Conservation (phyloP, 2,797 vertebrate species). For the Chromobotia macracanthus region DNA sequence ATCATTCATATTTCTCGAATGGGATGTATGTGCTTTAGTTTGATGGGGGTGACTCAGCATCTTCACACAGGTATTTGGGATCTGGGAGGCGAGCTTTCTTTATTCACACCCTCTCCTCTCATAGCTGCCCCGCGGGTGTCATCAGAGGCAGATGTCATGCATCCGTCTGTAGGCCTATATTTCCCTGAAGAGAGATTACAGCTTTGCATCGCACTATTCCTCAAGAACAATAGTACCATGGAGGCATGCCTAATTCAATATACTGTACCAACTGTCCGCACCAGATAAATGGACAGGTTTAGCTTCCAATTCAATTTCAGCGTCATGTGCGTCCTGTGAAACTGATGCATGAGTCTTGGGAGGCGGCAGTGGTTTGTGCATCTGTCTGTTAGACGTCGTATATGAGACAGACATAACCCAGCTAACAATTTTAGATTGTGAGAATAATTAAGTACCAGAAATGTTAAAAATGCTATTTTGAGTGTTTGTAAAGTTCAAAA, state of each 20-base stretch:
- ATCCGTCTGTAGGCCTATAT: slow-evolving; percentile 12
- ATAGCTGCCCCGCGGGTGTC: slow-evolving; percentile 13
- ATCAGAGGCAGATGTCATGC: slow-evolving; percentile 9
- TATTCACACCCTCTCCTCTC: slow-evolving; percentile 17
- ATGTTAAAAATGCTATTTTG: too few relatives aligned
- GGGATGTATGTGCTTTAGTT: background rate
- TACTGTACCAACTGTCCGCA: slow-evolving; percentile 42
- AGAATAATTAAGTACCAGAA: too few relatives aligned
- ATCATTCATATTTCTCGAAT: background rate
- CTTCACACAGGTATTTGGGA: slow-evolving; percentile 14
- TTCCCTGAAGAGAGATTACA: slow-evolving; percentile 31
- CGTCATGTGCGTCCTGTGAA: slow-evolving; percentile 19
- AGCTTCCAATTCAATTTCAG: slow-evolving; percentile 38
- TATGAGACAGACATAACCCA: background rate
- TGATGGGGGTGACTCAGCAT: background rate
- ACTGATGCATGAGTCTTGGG: slow-evolving; percentile 14
- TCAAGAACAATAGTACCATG: slow-evolving; percentile 33
- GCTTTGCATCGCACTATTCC: slow-evolving; percentile 13
- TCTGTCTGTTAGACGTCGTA: background rate
- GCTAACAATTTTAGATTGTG: too few relatives aligned
- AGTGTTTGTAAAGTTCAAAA: too few relatives aligned
- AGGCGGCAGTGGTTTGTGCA: slow-evolving; percentile 18
- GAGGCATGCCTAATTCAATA: slow-evolving; percentile 41
- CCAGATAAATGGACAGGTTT: slow-evolving; percentile 49
- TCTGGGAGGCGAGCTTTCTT: background rate